These are phyloP conservation scores for Lagopus muta DNA, from an alignment of 2,113 vertebrate genomes.

Conservation along the genomic window DNA sequence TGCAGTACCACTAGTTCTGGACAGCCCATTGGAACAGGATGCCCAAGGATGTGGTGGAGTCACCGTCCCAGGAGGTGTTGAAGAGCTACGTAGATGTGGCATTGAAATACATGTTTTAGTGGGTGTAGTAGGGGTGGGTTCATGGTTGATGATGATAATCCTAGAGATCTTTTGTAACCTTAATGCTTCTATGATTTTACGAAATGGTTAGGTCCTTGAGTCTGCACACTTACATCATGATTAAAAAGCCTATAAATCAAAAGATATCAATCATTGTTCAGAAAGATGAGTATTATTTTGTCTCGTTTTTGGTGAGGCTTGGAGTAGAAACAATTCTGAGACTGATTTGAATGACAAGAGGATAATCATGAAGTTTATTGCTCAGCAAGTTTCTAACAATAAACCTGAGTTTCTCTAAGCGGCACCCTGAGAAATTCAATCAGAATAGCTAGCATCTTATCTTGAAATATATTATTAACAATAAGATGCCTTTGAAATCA, in stretches of 20 bases:
- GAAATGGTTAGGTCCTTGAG: neutral
- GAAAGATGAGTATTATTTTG: neutral
- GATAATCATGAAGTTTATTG: neutral
- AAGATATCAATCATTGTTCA: neutral
- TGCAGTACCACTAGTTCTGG: neutral
- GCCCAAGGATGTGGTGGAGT: neutral
- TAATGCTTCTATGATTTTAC: too few species aligned
- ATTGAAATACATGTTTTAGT: too few species aligned
- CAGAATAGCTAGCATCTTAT: slow-evolving; percentile 1
- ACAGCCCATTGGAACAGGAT: neutral
- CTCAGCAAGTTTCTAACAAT: neutral
- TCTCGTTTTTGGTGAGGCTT: neutral
- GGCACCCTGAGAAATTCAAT: neutral
- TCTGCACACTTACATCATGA: neutral
- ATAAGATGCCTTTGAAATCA: neutral
- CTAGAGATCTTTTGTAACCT: too few species aligned
- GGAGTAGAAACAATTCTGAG: neutral
- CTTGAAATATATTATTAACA: neutral
- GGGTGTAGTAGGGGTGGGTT: too few species aligned
- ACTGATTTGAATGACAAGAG: slow-evolving; percentile 10
- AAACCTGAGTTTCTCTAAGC: neutral
- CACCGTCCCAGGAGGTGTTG: neutral
- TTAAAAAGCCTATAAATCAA: neutral
- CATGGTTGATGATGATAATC: too few species aligned
- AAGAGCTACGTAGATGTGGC: too few species aligned